Evolutionary conservation across 2,888 invertebrate species (phyloP), one percentile per base, ranked within the genome.

Genomic region (Protula sp.): DNA sequence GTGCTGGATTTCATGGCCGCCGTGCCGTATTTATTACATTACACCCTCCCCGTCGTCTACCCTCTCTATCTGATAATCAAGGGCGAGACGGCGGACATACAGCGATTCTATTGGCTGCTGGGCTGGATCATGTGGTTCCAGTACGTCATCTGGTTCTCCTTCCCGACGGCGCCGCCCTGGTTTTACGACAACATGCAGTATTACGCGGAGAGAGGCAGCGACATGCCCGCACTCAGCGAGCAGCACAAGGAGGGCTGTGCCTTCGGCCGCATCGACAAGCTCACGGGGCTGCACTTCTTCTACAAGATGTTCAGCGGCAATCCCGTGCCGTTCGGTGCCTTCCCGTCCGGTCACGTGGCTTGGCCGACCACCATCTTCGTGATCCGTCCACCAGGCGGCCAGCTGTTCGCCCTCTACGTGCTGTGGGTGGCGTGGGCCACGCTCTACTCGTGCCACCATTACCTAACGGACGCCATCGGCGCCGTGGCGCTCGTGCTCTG

Each of bases 141-240:
- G 24, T 68, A 61, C 58, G 50, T 60, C 56, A 53, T 69, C 55
- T 69, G 69, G 69, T 61, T 59, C 54, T 31, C 64, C 47, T 55
- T 69, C 9, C 69, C 69, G 24, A 67, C 69, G n/a, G 67, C 69
- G 3, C 69, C 69, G 5, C 69, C 69, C 2, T 69, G 69, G 69
- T 29, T 65, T 26, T 57, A 60, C 30, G 66, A 66, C 57, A 58
- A 55, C 61, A 24, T 55, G n/a, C 24, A 14, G 19, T 31, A 56
- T 22, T 22, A 30, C 38, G 22, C 19, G 3, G 19, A 26, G n/a
- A 52, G 38, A 28, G 19, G 29, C 30, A 45, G 50, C 30, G 22
- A 47, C 3, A 30, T 62, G 4, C 53, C 58, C 1, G 3, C 53
- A 1, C 5, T 29, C 31, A 29, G 30, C n/a, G 31, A 56, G 53